A percentile compares a stretch with the other conserved stretches of the same genome.
Evolutionary conservation across 2,797 vertebrate species (phyloP).

Genomic region (Sebastes steindachneri): DNA sequence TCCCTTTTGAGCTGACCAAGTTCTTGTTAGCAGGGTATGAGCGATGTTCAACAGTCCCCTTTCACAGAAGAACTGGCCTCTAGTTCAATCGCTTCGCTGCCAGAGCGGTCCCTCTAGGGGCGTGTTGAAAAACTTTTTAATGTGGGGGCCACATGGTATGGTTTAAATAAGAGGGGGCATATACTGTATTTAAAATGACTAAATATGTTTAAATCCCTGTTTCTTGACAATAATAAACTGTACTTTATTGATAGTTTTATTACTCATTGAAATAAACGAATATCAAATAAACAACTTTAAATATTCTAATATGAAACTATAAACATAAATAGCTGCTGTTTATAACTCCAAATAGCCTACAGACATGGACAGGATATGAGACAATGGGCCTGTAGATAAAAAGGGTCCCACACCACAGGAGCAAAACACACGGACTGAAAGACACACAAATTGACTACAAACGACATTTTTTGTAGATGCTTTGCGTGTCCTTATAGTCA

Average conservation of each 20-base stretch:
- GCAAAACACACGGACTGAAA: neutral
- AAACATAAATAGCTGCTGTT: neutral
- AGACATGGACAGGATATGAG: neutral
- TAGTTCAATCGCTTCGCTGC: neutral
- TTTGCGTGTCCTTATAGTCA: neutral
- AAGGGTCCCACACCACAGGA: neutral
- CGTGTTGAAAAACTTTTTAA: neutral
- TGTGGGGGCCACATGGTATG: neutral
- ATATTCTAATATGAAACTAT: neutral
- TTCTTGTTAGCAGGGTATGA: constrained; percentile 15
- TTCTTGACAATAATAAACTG: neutral
- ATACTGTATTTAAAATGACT: neutral
- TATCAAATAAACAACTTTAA: neutral
- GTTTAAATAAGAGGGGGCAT: neutral
- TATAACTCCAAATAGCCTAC: neutral
- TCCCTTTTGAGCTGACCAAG: constrained; percentile 24
- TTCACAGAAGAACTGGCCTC: neutral
- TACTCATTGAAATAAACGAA: neutral
- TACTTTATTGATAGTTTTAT: neutral
- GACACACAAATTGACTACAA: neutral
- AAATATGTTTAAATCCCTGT: neutral
- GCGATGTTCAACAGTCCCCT: neutral
- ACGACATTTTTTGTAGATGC: neutral
- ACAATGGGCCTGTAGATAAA: neutral
- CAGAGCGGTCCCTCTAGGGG: neutral